Evolutionary conservation across 2,113 vertebrate species (phyloP).

Genomic region (Fukomys damarensis): DNA sequence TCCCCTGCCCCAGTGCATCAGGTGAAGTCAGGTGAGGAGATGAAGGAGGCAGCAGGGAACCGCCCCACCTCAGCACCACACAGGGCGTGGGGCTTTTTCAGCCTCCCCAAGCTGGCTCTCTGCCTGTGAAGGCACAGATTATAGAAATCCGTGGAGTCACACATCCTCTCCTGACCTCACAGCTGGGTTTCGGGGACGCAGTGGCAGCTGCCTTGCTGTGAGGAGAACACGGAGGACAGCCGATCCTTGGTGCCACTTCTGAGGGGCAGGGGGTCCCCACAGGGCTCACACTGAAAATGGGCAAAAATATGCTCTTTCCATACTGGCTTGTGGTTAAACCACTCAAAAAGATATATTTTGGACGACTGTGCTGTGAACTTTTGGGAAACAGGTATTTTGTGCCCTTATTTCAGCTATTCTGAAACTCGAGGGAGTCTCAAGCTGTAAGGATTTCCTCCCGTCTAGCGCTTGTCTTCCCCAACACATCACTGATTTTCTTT

Average conservation of each 20-base stretch:
- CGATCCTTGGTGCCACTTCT: not conserved
- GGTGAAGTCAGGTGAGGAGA: not conserved
- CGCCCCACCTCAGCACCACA: not conserved
- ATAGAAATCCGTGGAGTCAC: not conserved
- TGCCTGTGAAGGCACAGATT: not conserved
- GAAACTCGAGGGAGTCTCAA: not conserved
- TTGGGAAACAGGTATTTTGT: too few relatives aligned
- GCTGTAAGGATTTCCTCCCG: not conserved
- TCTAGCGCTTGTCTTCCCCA: not conserved
- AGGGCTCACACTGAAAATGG: not conserved
- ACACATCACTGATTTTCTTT: not conserved
- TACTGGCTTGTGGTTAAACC: not conserved
- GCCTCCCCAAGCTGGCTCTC: not conserved
- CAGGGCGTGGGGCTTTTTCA: not conserved
- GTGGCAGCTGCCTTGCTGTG: not conserved
- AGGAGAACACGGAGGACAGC: not conserved
- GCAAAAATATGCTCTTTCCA: not conserved
- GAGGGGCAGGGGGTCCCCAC: rapidly evolving
- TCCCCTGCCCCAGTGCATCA: too few relatives aligned
- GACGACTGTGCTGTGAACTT: too few relatives aligned
- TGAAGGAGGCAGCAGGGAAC: not conserved
- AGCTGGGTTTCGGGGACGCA: not conserved
- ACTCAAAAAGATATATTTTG: too few relatives aligned
- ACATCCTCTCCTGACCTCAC: not conserved
- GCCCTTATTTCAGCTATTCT: not conserved